A percentile compares a stretch with the other conserved stretches of the same genome.
These are phyloP conservation scores for Daubentonia madagascariensis DNA, from an alignment of 2,113 vertebrate genomes.

Conservation along the genomic window DNA sequence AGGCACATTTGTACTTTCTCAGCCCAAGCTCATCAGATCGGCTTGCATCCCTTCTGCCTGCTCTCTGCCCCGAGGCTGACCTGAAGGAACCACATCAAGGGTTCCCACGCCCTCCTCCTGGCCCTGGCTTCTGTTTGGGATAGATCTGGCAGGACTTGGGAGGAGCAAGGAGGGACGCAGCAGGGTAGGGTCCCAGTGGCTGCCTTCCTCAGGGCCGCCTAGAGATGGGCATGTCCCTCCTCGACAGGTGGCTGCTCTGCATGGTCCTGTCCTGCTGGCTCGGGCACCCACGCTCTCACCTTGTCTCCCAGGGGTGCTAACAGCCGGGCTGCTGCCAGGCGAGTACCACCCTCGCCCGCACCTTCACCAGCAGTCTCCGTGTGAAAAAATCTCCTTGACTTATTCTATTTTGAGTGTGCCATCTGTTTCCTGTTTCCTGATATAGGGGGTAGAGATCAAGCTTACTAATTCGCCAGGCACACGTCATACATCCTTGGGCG, in stretches of 20 bases:
- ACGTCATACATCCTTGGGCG: no score
- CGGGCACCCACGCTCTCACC: not conserved
- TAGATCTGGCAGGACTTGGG: not conserved
- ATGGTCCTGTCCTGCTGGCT: not conserved
- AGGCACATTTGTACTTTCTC: not conserved
- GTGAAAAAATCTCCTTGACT: not conserved
- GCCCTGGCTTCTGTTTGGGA: not conserved
- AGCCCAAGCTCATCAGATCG: not conserved
- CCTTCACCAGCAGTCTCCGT: not conserved
- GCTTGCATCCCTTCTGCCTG: fast-evolving
- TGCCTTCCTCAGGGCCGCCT: fast-evolving
- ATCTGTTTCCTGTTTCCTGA: not conserved
- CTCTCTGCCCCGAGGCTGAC: not conserved
- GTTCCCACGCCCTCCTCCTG: not conserved
- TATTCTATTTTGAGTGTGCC: not conserved
- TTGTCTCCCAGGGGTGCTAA: not conserved
- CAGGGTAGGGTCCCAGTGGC: no score
- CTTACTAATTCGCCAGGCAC: not conserved
- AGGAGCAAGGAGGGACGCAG: fast-evolving
- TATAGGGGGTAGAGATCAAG: not conserved
- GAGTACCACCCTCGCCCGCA: no score
- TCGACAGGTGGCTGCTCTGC: not conserved
- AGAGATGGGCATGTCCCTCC: no score
- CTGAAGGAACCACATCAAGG: not conserved
- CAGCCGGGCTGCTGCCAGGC: not conserved